Percentiles rank a stretch among this genome's conserved stretches.
phyloP scores from a whole-genome alignment of 2,888 invertebrate genomes.

The Ormia ochracea region DNA sequence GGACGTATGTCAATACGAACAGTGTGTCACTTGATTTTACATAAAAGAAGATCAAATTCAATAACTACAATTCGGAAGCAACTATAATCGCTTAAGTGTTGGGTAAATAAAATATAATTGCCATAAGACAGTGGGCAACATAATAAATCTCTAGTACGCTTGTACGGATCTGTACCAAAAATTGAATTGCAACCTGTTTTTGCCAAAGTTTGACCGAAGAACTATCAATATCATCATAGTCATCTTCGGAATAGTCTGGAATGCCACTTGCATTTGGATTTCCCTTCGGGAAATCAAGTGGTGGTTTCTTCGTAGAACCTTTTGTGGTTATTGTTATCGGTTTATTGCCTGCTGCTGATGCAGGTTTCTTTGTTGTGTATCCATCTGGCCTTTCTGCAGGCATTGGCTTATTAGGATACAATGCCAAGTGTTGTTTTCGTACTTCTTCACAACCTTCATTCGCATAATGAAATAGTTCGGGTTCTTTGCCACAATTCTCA shows the following conservation, averaged over 20 bases:
- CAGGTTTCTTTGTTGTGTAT: background rate
- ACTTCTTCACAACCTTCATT: background rate
- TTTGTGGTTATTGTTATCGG: background rate
- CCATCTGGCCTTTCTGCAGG: background rate
- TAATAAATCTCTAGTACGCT: no score
- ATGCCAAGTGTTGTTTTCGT: background rate
- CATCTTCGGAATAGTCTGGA: conserved; percentile 14
- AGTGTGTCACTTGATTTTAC: no score
- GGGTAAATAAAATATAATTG: no score
- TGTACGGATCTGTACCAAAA: background rate
- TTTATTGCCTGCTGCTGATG: background rate
- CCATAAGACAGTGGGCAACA: no score
- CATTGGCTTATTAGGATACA: background rate
- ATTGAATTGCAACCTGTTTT: background rate
- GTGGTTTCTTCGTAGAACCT: background rate
- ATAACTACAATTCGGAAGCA: no score
- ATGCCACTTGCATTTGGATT: conserved; percentile 7
- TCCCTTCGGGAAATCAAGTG: background rate
- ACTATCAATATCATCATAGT: conserved; percentile 7
- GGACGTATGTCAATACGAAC: no score
- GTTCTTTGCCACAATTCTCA: conserved; percentile 2
- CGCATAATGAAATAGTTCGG: conserved; percentile 14
- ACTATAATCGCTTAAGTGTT: no score
- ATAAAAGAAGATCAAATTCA: no score
- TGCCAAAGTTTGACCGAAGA: background rate